Percentiles rank a stretch among this genome's conserved stretches.
phyloP scores from a whole-genome alignment of 2,113 vertebrate species.

The Pituophis catenifer region DNA sequence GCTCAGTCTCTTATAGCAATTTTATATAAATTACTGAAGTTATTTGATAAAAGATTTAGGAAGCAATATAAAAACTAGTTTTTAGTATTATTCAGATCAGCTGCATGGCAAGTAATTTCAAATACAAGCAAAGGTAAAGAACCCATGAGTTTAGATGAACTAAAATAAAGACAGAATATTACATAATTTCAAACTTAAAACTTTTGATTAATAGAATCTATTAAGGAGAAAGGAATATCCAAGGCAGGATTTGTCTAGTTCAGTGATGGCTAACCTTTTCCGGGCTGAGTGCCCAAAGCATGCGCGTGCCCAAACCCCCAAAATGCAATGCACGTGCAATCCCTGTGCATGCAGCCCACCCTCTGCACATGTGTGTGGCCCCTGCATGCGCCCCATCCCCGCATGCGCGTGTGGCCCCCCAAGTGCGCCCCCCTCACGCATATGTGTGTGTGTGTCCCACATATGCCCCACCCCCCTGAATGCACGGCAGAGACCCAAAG shows the following conservation, averaged over 20 bases:
- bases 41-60: background rate
- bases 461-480: no score
- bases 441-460: no score
- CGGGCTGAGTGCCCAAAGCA: no score
- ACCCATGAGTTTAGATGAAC: background rate
- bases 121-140: background rate
- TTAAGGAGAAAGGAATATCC: background rate
- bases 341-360: no score
- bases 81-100: background rate
- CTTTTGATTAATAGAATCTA: background rate
- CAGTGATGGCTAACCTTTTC: no score
- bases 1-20: background rate
- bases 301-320: no score
- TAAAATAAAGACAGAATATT: background rate
- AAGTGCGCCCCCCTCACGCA: no score
- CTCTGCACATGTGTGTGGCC: no score
- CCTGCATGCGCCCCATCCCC: no score
- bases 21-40: background rate
- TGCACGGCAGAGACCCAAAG: no score
- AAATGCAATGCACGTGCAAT: no score
- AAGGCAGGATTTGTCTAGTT: background rate
- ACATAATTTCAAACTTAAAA: background rate
- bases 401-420: no score
- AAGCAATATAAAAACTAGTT: background rate
- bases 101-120: background rate